Evolutionary conservation across 2,797 vertebrate genomes (phyloP).

Genomic region (Neostethus bicornis): DNA sequence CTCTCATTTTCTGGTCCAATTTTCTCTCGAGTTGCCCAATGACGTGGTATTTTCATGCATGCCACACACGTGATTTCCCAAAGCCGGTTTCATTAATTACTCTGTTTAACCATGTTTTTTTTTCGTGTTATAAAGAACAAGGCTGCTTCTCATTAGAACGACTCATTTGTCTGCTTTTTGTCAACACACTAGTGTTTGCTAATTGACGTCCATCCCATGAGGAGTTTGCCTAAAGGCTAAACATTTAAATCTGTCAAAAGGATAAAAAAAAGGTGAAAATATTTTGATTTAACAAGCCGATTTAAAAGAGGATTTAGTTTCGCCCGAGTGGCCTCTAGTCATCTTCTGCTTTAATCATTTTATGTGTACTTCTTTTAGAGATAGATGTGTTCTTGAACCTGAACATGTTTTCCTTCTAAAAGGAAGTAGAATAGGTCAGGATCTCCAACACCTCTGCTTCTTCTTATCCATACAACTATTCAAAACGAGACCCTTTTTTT

Average conservation of each 20-base stretch:
- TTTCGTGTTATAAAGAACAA: not conserved
- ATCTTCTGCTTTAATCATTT: not conserved
- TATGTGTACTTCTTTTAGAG: not conserved
- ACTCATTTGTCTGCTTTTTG: not conserved
- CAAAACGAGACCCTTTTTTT: not conserved
- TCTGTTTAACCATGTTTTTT: not conserved
- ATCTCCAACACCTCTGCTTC: conserved; percentile 1
- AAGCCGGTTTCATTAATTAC: not conserved
- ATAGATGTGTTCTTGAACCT: not conserved
- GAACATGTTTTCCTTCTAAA: not conserved
- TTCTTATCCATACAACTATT: not conserved
- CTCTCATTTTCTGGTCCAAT: too few species aligned
- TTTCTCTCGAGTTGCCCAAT: too few species aligned
- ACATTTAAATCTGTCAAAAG: not conserved
- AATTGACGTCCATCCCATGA: not conserved
- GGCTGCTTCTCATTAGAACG: not conserved
- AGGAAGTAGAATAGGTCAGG: conserved; percentile 4
- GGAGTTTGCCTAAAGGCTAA: not conserved
- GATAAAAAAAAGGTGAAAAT: not conserved
- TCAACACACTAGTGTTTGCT: not conserved
- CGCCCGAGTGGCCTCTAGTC: not conserved
- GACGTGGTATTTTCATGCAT: not conserved
- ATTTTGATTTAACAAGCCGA: not conserved
- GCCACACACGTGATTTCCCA: not conserved
- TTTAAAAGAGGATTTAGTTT: not conserved